Conservation (phyloP, 2,888 invertebrate genomes). For the Cosmorhoe ocellata region DNA sequence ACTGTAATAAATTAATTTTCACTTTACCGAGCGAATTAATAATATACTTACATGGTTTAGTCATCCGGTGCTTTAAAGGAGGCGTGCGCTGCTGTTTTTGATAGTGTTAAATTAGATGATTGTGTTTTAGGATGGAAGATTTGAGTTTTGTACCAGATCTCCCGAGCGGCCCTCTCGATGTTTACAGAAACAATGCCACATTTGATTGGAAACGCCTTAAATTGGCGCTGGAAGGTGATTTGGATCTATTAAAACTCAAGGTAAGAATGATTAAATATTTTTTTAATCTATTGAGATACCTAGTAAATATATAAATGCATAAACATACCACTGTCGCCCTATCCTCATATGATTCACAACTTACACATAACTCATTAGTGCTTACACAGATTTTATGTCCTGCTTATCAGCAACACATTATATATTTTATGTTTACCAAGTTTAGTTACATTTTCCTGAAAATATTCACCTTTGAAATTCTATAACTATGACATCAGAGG, state of each 20-base stretch:
- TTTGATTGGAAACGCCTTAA: slow-evolving; percentile 95
- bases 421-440: too few species aligned
- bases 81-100: slow-evolving; percentile 32
- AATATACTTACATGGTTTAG: slow-evolving; percentile 48
- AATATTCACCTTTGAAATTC: too few species aligned
- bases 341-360: too few species aligned
- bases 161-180: slow-evolving; percentile 89
- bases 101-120: slow-evolving; percentile 3
- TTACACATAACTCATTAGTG: not conserved
- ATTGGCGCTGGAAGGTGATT: slow-evolving; percentile 89
- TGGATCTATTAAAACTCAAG: slow-evolving; percentile 88
- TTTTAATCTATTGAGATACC: too few species aligned
- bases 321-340: too few species aligned
- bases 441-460: too few species aligned
- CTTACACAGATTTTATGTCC: too few species aligned
- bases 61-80: slow-evolving; percentile 52
- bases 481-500: too few species aligned
- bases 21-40: slow-evolving; percentile 44
- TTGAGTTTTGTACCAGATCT: slow-evolving; percentile 86
- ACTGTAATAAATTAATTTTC: too few species aligned
- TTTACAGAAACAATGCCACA: slow-evolving; percentile 88
- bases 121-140: slow-evolving; percentile 69
- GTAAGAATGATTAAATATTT: too few species aligned
- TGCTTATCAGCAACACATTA: too few species aligned
- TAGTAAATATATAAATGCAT: too few species aligned